These are phyloP conservation scores for Manduca sexta DNA, from an alignment of 1,140 invertebrate genomes.

Conservation along the genomic window DNA sequence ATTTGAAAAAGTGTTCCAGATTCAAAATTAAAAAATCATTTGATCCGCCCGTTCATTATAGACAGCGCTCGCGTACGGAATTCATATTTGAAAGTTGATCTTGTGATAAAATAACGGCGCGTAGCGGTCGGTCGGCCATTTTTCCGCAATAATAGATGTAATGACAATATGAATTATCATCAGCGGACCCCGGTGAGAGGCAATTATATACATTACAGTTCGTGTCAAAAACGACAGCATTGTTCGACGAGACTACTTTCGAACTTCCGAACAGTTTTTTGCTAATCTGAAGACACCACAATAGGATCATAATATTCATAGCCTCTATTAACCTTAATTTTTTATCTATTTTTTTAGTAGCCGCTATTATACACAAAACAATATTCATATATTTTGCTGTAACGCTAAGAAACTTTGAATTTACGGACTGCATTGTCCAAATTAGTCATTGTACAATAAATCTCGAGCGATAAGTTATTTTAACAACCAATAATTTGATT, in stretches of 20 bases:
- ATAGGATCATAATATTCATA: too few species aligned
- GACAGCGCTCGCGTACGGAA: conserved; percentile 1
- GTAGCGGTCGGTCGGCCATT: conserved; percentile 6
- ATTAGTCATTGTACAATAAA: too few species aligned
- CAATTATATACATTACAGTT: conserved; percentile 10
- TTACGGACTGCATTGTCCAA: too few species aligned
- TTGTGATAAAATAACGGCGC: conserved; percentile 4
- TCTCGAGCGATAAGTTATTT: too few species aligned
- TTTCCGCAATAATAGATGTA: conserved; percentile 13
- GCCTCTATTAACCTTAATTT: too few species aligned
- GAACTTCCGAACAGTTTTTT: too few species aligned
- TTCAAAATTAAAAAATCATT: background rate
- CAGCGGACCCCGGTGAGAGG: conserved; percentile 7
- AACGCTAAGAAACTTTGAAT: too few species aligned
- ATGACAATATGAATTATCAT: conserved; percentile 12
- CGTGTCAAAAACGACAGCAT: conserved; percentile 4
- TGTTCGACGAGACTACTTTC: background rate
- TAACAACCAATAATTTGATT: too few species aligned
- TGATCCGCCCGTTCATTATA: background rate
- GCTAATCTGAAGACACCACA: too few species aligned
- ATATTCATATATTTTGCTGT: too few species aligned
- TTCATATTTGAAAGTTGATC: conserved; percentile 2
- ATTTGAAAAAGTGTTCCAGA: background rate
- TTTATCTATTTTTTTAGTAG: too few species aligned
- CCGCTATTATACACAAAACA: too few species aligned